Base-by-base conservation (phyloP, 1,140 invertebrate genomes). In the Orius laevigatus region DNA sequence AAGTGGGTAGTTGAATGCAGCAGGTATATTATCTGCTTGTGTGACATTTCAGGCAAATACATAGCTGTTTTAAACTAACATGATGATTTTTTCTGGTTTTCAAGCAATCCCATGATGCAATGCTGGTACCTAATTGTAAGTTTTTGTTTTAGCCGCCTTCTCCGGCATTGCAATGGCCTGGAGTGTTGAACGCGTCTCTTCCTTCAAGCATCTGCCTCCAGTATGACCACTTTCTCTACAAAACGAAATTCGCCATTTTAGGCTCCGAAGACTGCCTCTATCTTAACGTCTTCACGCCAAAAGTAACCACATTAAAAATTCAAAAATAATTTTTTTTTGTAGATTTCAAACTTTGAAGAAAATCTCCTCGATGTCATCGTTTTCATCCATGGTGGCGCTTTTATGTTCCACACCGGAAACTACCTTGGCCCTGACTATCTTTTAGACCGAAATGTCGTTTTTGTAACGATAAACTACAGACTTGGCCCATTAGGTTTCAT, bases 401-500 rank as follows among this genome's bases (percentile, higher is more conserved):
- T 72, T 50, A 62, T 61, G 35, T 53, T 61, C 20, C 68, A 68
- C 2, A 61, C 60, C 5, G 59, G 60, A 0, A 53, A 53, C 14
- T 52, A 56, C 32, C 57, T 60, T 4, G 64, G 62, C 6, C 66
- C 68, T 1, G 64, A 70, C 48, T 65, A 66, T 48, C 56, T 78
- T 1, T 70, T 75, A 55, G 66, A 71, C 36, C 57, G 63, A 15
- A 68, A 73, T 50, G 58, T 73, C 25, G 67, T 78, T 10, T 63
- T 76, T 4, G 70, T 78, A 48, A 69, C 70, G 0, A 58, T 78
- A 2, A 77, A 77, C 55, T 78, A 77, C 58, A 62, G 79, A 8
- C 59, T 81, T 1, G 76, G 76, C 3, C 58, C 63, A 6, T 58
- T 53, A 12, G 51, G 48, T 31, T 49, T 43, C 16, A 25, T 49